phyloP scores from a whole-genome alignment of 2,113 vertebrate genomes.

The Dipodomys ordii region DNA sequence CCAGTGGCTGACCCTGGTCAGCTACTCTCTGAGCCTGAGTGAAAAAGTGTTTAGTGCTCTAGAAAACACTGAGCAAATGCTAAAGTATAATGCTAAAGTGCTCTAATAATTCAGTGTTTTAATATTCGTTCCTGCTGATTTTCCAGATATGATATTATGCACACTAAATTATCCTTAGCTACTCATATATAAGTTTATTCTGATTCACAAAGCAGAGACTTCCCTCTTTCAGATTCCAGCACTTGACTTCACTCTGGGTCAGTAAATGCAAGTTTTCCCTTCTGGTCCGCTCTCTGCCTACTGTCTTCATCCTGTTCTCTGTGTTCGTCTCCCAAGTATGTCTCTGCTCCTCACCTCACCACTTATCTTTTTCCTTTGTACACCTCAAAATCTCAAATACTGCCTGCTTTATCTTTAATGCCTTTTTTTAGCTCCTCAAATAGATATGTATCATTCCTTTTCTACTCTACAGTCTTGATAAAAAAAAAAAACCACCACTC shows the following conservation, averaged over 20 bases:
- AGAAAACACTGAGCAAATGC: neutral
- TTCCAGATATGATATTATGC: neutral
- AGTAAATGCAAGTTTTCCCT: neutral
- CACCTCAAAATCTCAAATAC: neutral
- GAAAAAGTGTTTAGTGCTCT: neutral
- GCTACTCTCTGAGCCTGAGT: neutral
- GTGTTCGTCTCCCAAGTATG: neutral
- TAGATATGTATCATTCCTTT: neutral
- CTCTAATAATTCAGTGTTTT: conserved; percentile 17
- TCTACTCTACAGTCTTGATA: neutral
- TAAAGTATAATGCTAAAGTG: neutral
- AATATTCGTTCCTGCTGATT: neutral
- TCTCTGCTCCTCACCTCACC: neutral
- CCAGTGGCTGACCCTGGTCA: neutral
- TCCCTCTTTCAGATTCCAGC: neutral
- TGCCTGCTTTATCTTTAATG: neutral
- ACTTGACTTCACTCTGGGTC: neutral
- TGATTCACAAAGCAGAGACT: neutral
- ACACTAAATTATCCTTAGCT: neutral
- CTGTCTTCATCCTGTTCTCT: no score
- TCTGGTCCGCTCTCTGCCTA: neutral
- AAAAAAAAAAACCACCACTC: neutral
- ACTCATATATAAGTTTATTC: neutral
- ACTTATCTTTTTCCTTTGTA: neutral
- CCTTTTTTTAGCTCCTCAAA: neutral